Percentiles rank a stretch among this genome's conserved stretches.
Conservation (phyloP, 2,113 vertebrate species). For the Turdus rufiventris region DNA sequence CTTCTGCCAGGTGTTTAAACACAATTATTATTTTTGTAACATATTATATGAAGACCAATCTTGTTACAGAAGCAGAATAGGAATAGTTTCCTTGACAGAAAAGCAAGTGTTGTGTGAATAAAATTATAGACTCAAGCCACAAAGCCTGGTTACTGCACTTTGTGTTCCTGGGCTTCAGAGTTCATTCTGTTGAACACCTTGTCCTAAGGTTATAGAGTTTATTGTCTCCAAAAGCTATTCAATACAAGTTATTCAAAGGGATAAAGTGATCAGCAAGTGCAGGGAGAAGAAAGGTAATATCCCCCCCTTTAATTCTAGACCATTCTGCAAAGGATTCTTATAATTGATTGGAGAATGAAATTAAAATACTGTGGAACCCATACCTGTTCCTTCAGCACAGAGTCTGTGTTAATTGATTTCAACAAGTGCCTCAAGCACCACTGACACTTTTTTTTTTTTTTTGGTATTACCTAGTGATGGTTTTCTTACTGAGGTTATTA, state of each 20-base stretch:
- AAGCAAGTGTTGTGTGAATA: not conserved
- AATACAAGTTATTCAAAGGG: not conserved
- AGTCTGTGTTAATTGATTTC: not conserved
- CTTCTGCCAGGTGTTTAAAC: slow-evolving; percentile 38
- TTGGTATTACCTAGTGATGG: not conserved
- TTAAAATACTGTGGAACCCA: not conserved
- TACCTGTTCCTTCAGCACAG: not conserved
- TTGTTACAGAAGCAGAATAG: not conserved
- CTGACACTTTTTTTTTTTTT: slow-evolving; percentile 1
- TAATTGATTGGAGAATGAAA: not conserved
- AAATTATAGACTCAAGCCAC: not conserved
- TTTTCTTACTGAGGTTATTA: slow-evolving; percentile 1
- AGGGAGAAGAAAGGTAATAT: not conserved
- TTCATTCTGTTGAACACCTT: not conserved
- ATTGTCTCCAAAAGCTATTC: not conserved
- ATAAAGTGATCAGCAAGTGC: not conserved
- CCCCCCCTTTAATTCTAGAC: not conserved
- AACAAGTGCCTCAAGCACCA: slow-evolving; percentile 16
- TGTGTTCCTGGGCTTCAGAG: not conserved
- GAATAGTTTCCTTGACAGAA: slow-evolving; percentile 12
- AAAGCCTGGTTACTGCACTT: not conserved
- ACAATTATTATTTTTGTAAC: slow-evolving; percentile 25
- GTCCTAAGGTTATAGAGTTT: not conserved
- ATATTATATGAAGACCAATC: not conserved
- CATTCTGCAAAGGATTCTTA: not conserved